phyloP scores from a whole-genome alignment of 2,888 invertebrate species.

The Electrophaes corylata region DNA sequence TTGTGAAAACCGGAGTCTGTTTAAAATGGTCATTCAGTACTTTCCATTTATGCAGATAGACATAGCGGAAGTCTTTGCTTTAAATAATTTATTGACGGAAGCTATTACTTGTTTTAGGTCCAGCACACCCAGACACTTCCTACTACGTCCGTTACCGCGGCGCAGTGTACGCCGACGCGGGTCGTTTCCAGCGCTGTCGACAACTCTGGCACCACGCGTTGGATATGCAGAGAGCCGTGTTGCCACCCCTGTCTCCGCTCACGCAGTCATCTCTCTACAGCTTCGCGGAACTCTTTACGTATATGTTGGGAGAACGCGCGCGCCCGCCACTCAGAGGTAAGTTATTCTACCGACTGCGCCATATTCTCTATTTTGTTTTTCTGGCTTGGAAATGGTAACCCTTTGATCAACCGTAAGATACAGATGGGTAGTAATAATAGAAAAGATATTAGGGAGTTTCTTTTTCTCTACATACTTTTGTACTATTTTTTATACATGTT shows the following conservation, averaged over 20 bases:
- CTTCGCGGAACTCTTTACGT: conserved; percentile 97
- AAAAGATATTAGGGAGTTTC: no score
- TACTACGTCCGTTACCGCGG: conserved; percentile 98
- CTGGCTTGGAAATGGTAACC: no score
- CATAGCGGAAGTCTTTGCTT: background rate
- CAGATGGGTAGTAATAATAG: no score
- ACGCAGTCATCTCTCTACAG: conserved; percentile 97
- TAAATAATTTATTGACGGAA: background rate
- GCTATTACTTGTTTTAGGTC: conserved; percentile 76
- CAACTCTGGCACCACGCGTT: conserved; percentile 98
- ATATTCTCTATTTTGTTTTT: background rate
- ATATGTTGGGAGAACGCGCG: conserved; percentile 95
- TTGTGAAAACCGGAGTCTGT: background rate
- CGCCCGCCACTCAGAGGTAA: conserved; percentile 86
- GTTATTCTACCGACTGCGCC: conserved; percentile 19
- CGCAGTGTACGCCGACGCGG: conserved; percentile 97
- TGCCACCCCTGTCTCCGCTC: conserved; percentile 96
- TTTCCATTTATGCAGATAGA: no score
- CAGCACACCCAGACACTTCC: conserved; percentile 98
- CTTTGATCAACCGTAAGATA: no score
- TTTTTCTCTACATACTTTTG: no score
- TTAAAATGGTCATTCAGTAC: no score
- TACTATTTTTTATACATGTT: no score
- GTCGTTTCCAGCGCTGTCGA: conserved; percentile 96
- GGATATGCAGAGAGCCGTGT: conserved; percentile 97